phyloP scores from a whole-genome alignment of 2,888 invertebrate species.

The Ophonus ardosiacus region DNA sequence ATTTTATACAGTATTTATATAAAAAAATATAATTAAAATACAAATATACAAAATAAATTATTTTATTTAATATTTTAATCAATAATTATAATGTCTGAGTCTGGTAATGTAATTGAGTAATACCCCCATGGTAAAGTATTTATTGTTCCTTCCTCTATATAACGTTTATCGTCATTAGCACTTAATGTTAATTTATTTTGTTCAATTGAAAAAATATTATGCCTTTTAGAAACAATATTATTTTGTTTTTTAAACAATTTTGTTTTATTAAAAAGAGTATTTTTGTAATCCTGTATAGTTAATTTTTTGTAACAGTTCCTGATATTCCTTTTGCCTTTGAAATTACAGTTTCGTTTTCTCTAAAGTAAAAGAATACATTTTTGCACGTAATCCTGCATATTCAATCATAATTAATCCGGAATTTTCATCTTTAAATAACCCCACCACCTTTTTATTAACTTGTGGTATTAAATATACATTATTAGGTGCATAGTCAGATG shows the following conservation, averaged over 20 bases:
- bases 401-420: slow-evolving; percentile 69
- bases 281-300: slow-evolving; percentile 62
- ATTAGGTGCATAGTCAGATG: no score
- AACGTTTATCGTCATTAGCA: slow-evolving; percentile 61
- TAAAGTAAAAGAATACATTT: slow-evolving; percentile 66
- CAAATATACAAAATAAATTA: not conserved
- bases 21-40: not conserved
- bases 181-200: slow-evolving; percentile 60
- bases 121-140: slow-evolving; percentile 64
- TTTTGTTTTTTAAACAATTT: slow-evolving; percentile 45
- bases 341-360: slow-evolving; percentile 46
- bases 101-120: slow-evolving; percentile 15
- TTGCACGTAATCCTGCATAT: slow-evolving; percentile 68
- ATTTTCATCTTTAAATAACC: slow-evolving; percentile 71
- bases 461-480: no score
- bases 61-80: not conserved
- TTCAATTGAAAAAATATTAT: slow-evolving; percentile 63
- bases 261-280: slow-evolving; percentile 47
- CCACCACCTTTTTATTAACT: slow-evolving; percentile 70
- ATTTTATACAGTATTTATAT: no score
- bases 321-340: slow-evolving; percentile 60
- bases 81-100: not conserved
- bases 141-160: slow-evolving; percentile 38
- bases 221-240: slow-evolving; percentile 60
- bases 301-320: slow-evolving; percentile 46